Evolutionary conservation across 2,113 vertebrate genomes (phyloP).

Genomic region (Benitochromis conjunctus): DNA sequence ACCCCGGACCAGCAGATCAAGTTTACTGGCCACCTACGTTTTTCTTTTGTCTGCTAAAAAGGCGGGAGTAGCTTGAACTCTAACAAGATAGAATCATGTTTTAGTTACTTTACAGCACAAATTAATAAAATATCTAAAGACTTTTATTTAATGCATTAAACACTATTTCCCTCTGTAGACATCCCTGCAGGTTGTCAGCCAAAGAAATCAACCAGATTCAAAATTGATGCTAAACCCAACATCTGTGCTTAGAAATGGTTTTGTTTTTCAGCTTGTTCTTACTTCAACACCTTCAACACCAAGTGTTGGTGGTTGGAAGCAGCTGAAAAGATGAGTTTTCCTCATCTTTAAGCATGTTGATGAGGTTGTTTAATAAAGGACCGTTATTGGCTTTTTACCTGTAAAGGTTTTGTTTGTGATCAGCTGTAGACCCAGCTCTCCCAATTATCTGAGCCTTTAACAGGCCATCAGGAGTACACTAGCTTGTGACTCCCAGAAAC

Average conservation of each 20-base stretch:
- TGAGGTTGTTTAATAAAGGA: rapidly evolving
- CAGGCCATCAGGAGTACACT: rapidly evolving
- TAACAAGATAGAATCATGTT: neutral
- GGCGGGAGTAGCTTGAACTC: neutral
- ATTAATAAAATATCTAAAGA: neutral
- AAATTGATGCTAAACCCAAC: rapidly evolving
- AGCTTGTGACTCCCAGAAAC: neutral
- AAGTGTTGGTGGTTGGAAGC: rapidly evolving
- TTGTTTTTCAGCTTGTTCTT: neutral
- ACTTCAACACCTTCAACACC: neutral
- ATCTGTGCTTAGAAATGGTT: neutral
- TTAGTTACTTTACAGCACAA: neutral
- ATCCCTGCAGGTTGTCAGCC: neutral
- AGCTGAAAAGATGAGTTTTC: neutral
- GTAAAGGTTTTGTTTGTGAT: no score
- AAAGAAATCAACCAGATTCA: neutral
- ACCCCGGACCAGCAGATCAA: rapidly evolving
- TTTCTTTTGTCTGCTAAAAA: neutral
- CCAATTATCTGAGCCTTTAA: neutral
- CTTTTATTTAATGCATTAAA: neutral
- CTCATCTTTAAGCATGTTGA: neutral
- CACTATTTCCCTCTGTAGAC: neutral
- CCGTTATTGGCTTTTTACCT: rapidly evolving
- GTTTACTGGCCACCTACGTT: rapidly evolving
- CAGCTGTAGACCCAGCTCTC: neutral